Evolutionary conservation across 1,140 invertebrate genomes (phyloP), one percentile per base, ranked within the genome.

Genomic region (Penaeus vannamei): DNA sequence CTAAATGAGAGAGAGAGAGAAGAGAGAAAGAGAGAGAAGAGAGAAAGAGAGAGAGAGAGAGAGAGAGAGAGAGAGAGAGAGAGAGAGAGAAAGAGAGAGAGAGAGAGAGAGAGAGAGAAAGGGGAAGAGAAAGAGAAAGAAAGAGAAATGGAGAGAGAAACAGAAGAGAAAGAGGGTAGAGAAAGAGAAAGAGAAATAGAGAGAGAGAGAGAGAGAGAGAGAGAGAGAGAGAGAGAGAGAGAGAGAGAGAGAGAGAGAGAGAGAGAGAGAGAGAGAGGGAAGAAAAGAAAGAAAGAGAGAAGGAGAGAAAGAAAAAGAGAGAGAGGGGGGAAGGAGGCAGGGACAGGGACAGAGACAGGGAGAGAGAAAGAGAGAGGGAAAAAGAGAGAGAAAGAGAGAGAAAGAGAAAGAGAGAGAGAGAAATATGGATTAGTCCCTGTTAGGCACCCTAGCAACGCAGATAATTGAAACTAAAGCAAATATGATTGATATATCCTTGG

Each of bases 91-190:
- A n/a, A 64, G 62, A 64, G 62, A 64, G 62, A 64, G 62, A 64
- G n/a, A 64, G 62, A 64, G 62, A 64, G 62, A 64, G 62, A 64
- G 62, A 64, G n/a, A 64, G 62, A 64, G 62, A 64, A n/a, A 64
- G 62, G n/a, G 62, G n/a, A n/a, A 64, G 62, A 64, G 62, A 64
- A n/a, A 64, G 62, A 64, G 62, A 64, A n/a, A 64, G 62, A 64
- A n/a, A 64, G 62, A 64, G 62, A 64, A n/a, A 64, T 17, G n/a
- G 62, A 64, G 62, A 64, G 62, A 64, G 62, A 64, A n/a, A 64
- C 17, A 64, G 62, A 64, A n/a, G n/a, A n/a, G n/a, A n/a, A 64
- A n/a, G n/a, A n/a, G n/a, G 62, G n/a, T 17, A 64, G 62, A 64
- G 62, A 64, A n/a, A 64, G 62, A 64, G 62, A 64, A n/a, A 64